These are phyloP conservation scores for Anagyrus pseudococci DNA, from an alignment of 2,888 invertebrate genomes.

Conservation along the genomic window DNA sequence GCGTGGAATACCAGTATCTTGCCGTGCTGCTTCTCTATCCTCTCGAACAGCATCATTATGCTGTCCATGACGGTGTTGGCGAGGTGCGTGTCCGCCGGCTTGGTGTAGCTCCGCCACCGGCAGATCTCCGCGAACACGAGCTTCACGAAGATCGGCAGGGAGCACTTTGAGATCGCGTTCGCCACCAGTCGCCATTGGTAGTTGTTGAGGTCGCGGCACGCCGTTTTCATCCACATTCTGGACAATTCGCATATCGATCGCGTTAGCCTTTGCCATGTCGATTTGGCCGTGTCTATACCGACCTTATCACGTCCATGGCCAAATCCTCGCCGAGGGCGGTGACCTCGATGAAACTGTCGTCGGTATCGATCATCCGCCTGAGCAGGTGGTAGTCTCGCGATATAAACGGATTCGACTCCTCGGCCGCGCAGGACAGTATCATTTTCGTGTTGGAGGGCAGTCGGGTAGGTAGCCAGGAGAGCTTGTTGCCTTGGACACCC, in stretches of 20 bases:
- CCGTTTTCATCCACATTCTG: constrained; percentile 92
- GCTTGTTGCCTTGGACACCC: constrained; percentile 91
- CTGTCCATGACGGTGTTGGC: constrained; percentile 96
- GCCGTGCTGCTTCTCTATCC: constrained; percentile 95
- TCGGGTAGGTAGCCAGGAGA: constrained; percentile 94
- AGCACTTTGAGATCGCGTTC: constrained; percentile 91
- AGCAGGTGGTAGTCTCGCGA: constrained; percentile 87
- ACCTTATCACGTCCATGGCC: constrained; percentile 86
- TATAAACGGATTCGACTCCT: constrained; percentile 84
- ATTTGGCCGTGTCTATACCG: background rate
- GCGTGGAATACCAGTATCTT: constrained; percentile 92
- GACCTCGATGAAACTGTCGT: constrained; percentile 89
- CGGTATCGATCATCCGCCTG: constrained; percentile 85
- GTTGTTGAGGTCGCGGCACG: constrained; percentile 86
- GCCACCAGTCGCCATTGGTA: constrained; percentile 95
- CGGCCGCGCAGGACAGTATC: constrained; percentile 89
- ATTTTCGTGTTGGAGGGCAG: constrained; percentile 91
- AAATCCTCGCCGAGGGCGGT: constrained; percentile 89
- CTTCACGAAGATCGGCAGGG: constrained; percentile 95
- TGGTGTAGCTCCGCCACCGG: constrained; percentile 95
- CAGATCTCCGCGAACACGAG: constrained; percentile 97
- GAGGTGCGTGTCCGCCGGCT: constrained; percentile 89
- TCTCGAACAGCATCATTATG: constrained; percentile 94
- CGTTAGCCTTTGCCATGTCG: background rate
- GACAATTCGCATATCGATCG: no score